Evolutionary conservation across 2,113 vertebrate species (phyloP).

Genomic region (Etheostoma spectabile): DNA sequence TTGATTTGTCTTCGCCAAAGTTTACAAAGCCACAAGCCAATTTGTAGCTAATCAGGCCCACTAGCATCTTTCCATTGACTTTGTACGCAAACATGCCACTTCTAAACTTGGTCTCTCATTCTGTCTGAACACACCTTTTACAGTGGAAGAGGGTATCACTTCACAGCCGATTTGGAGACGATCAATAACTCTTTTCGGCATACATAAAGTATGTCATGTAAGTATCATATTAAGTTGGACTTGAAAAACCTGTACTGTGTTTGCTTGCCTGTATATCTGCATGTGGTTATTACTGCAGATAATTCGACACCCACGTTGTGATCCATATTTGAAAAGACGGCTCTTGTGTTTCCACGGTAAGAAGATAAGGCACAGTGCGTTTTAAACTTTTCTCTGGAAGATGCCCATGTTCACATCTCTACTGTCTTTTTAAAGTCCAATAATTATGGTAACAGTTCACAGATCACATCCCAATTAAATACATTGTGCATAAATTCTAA

Average conservation of each 20-base stretch:
- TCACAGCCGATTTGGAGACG: not conserved
- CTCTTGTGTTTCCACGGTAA: not conserved
- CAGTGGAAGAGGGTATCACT: not conserved
- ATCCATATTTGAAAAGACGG: not conserved
- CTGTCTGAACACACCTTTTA: not conserved
- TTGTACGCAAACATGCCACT: not conserved
- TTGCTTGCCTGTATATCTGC: not conserved
- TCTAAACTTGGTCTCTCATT: not conserved
- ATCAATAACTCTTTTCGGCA: not conserved
- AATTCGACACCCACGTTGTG: not conserved
- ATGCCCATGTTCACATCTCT: conserved; percentile 16
- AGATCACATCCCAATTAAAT: conserved; percentile 54
- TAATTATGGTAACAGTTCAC: conserved; percentile 36
- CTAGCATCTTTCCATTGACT: not conserved
- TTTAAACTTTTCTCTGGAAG: conserved; percentile 4
- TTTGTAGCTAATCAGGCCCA: not conserved
- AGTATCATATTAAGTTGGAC: not conserved
- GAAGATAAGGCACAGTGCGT: not conserved
- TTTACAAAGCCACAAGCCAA: not conserved
- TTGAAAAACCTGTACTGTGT: not conserved
- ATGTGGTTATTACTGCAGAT: not conserved
- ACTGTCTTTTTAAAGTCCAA: conserved; percentile 35
- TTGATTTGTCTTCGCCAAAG: not conserved
- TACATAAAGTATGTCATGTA: not conserved
- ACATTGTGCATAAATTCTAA: conserved; percentile 36